phyloP scores from a whole-genome alignment of 2,113 vertebrate genomes.

The Silurus glanis region DNA sequence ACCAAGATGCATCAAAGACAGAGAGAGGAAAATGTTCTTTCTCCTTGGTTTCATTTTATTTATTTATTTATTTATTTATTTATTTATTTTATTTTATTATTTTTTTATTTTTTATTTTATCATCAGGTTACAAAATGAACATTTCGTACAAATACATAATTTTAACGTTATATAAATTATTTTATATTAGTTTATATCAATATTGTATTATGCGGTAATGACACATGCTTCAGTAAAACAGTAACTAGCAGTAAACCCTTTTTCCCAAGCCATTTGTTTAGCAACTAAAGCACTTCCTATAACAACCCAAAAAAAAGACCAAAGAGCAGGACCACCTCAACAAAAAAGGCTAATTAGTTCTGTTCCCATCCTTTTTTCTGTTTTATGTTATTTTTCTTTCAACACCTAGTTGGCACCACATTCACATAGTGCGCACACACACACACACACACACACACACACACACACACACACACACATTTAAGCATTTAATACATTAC shows the following conservation, averaged over 20 bases:
- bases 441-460: neutral
- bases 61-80: no score
- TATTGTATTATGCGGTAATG: neutral
- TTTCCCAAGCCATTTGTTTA: neutral
- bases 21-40: constrained; percentile 13
- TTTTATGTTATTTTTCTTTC: neutral
- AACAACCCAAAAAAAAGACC: neutral
- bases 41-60: neutral
- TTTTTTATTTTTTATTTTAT: neutral
- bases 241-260: neutral
- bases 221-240: neutral
- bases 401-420: neutral
- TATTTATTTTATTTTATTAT: no score
- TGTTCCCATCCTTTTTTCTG: neutral
- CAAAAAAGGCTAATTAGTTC: neutral
- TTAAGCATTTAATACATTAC: no score
- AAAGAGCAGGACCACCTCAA: neutral
- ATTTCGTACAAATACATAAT: neutral
- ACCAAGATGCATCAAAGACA: constrained; percentile 26
- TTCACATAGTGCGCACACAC: neutral
- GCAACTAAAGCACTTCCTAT: neutral
- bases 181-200: neutral
- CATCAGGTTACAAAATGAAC: neutral
- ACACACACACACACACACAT: neutral
- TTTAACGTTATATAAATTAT: neutral